Evolutionary conservation across 1,140 invertebrate species (phyloP).

Genomic region (Paralvinella palmiformis): DNA sequence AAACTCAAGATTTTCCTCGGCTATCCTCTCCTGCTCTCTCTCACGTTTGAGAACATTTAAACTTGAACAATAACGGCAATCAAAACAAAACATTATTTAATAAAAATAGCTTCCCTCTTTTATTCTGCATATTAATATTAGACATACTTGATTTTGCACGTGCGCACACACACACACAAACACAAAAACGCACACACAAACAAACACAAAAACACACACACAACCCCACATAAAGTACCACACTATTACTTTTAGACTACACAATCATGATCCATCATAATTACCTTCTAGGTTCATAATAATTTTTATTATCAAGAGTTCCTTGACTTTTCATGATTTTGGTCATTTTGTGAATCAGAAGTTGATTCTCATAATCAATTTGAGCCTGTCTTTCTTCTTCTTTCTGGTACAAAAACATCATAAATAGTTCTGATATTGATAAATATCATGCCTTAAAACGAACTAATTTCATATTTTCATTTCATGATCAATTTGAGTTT

Average conservation of each 20-base stretch:
- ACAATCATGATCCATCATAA: not conserved
- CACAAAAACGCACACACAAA: too few species aligned
- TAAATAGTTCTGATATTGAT: too few species aligned
- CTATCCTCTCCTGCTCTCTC: slow-evolving; percentile 27
- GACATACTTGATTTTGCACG: too few species aligned
- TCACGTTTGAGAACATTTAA: slow-evolving; percentile 30
- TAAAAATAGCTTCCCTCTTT: too few species aligned
- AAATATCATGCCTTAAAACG: too few species aligned
- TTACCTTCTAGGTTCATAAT: slow-evolving; percentile 33
- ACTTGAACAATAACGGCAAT: slow-evolving; percentile 31
- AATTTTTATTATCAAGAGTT: slow-evolving; percentile 35
- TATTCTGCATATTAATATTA: too few species aligned
- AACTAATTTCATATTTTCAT: too few species aligned
- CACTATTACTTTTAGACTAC: too few species aligned
- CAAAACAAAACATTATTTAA: too few species aligned
- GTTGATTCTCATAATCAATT: slow-evolving; percentile 36
- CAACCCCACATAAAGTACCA: not conserved
- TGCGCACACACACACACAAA: too few species aligned
- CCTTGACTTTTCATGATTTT: slow-evolving; percentile 30
- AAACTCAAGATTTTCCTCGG: slow-evolving; percentile 32
- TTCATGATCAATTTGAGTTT: too few species aligned
- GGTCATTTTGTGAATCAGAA: slow-evolving; percentile 38
- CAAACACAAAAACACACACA: too few species aligned
- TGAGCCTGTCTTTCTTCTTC: slow-evolving; percentile 36
- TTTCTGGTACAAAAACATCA: slow-evolving; percentile 26